phyloP scores from a whole-genome alignment of 2,113 vertebrate species.

The Brachypteracias leptosomus region DNA sequence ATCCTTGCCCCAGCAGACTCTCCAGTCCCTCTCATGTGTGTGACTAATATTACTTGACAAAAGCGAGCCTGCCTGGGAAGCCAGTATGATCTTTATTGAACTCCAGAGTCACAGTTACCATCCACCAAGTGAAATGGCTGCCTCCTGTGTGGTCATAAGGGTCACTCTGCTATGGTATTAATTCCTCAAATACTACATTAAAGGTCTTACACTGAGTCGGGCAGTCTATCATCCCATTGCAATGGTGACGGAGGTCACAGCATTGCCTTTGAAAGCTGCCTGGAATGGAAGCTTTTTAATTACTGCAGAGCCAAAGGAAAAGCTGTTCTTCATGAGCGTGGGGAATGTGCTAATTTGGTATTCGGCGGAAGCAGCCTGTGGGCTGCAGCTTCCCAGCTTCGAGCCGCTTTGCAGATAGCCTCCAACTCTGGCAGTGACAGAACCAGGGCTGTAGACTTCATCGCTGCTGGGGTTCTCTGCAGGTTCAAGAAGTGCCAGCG shows the following conservation, averaged over 20 bases:
- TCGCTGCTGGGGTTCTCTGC: background rate
- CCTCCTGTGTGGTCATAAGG: fast-evolving
- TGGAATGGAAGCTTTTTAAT: constrained; percentile 34
- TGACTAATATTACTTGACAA: background rate
- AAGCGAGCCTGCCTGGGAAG: background rate
- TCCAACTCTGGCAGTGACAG: background rate
- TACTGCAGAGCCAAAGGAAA: background rate
- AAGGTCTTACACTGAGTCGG: background rate
- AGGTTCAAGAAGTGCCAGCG: fast-evolving
- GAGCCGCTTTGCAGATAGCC: background rate
- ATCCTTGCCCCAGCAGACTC: background rate
- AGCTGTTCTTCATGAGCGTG: background rate
- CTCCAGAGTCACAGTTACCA: fast-evolving
- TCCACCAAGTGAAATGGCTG: background rate
- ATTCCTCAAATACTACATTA: background rate
- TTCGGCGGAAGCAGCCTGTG: background rate
- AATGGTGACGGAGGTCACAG: background rate
- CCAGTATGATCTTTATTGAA: background rate
- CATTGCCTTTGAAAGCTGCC: background rate
- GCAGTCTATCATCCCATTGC: background rate
- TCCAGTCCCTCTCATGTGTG: background rate
- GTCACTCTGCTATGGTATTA: fast-evolving
- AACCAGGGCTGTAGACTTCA: background rate
- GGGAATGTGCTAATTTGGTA: background rate
- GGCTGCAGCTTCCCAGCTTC: background rate